Evolutionary conservation across 2,888 invertebrate species (phyloP), one percentile per base, ranked within the genome.

Genomic region (Meliscaeva auricollis): DNA sequence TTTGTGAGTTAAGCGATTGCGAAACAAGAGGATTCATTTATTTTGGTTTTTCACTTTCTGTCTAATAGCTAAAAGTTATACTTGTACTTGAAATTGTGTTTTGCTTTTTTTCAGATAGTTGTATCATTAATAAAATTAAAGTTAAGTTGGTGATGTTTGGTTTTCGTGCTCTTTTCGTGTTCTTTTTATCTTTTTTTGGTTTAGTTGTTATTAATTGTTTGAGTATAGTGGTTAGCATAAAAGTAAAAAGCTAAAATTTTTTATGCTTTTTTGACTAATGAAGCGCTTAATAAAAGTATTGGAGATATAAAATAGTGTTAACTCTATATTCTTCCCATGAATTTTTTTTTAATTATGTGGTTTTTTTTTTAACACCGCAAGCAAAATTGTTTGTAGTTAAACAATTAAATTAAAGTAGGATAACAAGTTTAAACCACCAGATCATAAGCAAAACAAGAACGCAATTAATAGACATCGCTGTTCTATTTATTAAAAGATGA

Each of bases 71-170:
- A 15, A 60, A 46, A 44, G 60, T 76, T 41, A 2, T 15, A 48
- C 22, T 48, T 38, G 46, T 56, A 58, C 15, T 60, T 32, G 48
- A 26, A 66, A 56, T 48, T 74, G 58, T 58, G 26, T 15, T 30
- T 26, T 15, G 13, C 4, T 32, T 9, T n/a, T 32, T 54, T 15
- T 15, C 1, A 26, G 58, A 60, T 3, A 38, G 9, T 38, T 8
- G 35, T 35, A 76, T 46, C 64, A 76, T 76, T 60, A 76, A 69
- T 76, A 58, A 76, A 60, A 69, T 48, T 60, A 58, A 41, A 69
- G 58, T 58, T 76, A 41, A 69, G 58, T 58, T 76, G 54, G 17
- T 48, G 44, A 32, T 44, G 20, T 69, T 52, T 30, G 64, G 46
- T 76, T 8, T 20, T 41, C 38, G 22, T 20, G 13, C 20, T 50